A percentile compares a stretch with the other conserved stretches of the same genome.
Evolutionary conservation across 1,140 invertebrate species (phyloP).

Genomic region (Telenomus remus): DNA sequence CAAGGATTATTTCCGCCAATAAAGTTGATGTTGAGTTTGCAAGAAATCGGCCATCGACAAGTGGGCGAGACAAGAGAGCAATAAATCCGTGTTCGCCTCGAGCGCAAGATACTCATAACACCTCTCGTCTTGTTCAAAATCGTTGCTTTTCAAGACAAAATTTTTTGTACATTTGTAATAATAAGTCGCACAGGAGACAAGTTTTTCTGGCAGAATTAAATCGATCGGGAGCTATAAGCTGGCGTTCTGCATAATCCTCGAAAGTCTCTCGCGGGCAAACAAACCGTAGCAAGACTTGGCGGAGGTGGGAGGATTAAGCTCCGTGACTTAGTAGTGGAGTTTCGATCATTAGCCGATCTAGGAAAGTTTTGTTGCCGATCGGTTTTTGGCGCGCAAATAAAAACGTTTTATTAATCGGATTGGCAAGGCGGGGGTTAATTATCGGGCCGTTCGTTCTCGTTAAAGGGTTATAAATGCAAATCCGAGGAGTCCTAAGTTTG

Average conservation of each 20-base stretch:
- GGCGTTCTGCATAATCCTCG: conserved; percentile 63
- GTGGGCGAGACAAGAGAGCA: conserved; percentile 63
- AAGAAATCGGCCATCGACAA: conserved; percentile 49
- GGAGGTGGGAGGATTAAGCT: conserved; percentile 62
- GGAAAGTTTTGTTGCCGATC: conserved; percentile 51
- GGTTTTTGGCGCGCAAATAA: conserved; percentile 43
- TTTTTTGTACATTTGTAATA: too few relatives aligned
- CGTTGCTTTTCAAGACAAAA: too few relatives aligned
- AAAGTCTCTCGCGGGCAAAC: conserved; percentile 46
- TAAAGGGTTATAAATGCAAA: conserved; percentile 68
- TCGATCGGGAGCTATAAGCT: conserved; percentile 58
- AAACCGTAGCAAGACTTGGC: conserved; percentile 51
- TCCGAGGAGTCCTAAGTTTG: conserved; percentile 60
- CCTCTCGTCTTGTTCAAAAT: too few relatives aligned
- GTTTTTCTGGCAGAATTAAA: too few relatives aligned
- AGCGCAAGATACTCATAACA: conserved; percentile 42
- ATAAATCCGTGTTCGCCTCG: conserved; percentile 71
- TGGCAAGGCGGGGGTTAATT: conserved; percentile 31
- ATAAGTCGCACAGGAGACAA: too few relatives aligned
- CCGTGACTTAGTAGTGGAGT: conserved; percentile 73
- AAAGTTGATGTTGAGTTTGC: conserved; percentile 68
- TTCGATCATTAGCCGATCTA: conserved; percentile 67
- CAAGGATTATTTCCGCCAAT: conserved; percentile 75
- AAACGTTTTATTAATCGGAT: conserved; percentile 51
- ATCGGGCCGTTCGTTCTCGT: conserved; percentile 56